Conservation (phyloP, 2,113 vertebrate species). For the Hydrolagus affinis region DNA sequence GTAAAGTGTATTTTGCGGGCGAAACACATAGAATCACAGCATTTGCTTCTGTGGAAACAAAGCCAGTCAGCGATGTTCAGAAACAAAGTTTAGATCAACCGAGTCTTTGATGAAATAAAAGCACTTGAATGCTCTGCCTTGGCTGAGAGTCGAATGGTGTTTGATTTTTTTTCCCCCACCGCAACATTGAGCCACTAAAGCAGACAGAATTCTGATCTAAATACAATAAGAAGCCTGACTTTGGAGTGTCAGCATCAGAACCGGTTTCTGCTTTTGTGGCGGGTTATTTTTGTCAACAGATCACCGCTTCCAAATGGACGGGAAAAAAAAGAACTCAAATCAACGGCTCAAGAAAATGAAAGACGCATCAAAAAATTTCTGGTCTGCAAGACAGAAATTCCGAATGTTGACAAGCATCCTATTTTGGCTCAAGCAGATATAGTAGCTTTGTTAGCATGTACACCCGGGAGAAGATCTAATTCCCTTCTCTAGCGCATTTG, state of each 20-base stretch:
- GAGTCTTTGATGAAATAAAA: background rate
- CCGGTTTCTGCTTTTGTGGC: background rate
- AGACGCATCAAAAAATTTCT: background rate
- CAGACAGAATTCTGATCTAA: background rate
- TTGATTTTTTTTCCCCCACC: background rate
- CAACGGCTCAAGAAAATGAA: background rate
- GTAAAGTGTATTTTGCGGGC: no score
- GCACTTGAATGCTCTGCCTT: background rate
- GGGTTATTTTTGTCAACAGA: background rate
- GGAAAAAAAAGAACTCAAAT: background rate
- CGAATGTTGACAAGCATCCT: background rate
- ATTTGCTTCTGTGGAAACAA: background rate
- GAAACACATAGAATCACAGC: no score
- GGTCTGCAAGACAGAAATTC: background rate
- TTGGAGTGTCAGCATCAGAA: background rate
- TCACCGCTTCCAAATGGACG: no score
- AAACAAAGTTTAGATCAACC: background rate
- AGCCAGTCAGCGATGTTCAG: background rate
- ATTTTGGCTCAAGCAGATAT: background rate
- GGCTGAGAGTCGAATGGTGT: background rate
- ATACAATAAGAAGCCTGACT: background rate
- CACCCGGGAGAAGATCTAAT: background rate
- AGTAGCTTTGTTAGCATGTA: background rate
- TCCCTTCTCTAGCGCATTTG: no score
- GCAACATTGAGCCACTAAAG: background rate